phyloP scores from a whole-genome alignment of 2,113 vertebrate genomes.

The Salvator merianae region DNA sequence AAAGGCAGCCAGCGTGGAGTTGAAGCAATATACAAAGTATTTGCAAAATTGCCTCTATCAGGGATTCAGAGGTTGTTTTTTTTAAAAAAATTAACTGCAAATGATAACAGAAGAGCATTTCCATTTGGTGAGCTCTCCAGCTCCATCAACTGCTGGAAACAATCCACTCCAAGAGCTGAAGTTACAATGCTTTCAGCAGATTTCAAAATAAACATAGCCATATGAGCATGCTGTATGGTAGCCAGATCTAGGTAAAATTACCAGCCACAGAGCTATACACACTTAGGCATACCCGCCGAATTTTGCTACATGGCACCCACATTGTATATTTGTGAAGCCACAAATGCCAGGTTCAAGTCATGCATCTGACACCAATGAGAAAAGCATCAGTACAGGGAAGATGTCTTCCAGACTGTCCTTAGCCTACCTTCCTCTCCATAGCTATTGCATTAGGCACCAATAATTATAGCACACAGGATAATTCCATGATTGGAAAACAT shows the following conservation, averaged over 20 bases:
- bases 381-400: neutral
- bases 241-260: constrained; percentile 52
- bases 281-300: constrained; percentile 9
- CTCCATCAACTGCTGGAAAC: constrained; percentile 65
- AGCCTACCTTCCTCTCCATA: constrained; percentile 2
- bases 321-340: constrained; percentile 8
- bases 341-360: neutral
- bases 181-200: constrained; percentile 33
- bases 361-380: neutral
- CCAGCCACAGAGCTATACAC: constrained; percentile 7
- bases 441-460: neutral
- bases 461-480: neutral
- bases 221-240: constrained; percentile 30
- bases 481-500: neutral
- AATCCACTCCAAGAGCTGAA: constrained; percentile 62
- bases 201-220: constrained; percentile 70
- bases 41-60: constrained; percentile 48
- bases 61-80: constrained; percentile 67
- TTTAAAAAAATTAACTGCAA: constrained; percentile 67
- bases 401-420: neutral
- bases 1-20: constrained; percentile 8
- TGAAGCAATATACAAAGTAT: neutral
- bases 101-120: constrained; percentile 65
- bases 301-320: constrained; percentile 23
- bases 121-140: constrained; percentile 52